A percentile compares a stretch with the other conserved stretches of the same genome.
Evolutionary conservation across 2,797 vertebrate species (phyloP).

Genomic region (Artibeus jamaicensis): DNA sequence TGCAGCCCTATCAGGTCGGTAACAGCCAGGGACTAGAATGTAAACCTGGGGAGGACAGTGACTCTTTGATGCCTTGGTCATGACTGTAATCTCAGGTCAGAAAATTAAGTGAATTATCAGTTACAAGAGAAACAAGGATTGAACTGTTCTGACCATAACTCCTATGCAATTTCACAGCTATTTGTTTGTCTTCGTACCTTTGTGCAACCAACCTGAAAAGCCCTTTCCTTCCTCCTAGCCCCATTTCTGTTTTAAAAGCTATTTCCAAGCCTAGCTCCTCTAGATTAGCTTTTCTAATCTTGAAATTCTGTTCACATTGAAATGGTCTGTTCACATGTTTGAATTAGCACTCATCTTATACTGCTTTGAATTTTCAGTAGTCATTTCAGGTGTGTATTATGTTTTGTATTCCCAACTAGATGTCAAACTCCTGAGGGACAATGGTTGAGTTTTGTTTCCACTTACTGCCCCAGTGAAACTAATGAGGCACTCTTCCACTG

Average conservation of each 20-base stretch:
- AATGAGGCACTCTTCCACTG: background rate
- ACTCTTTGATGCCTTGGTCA: background rate
- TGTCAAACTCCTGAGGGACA: background rate
- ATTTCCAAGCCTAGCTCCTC: constrained; percentile 1
- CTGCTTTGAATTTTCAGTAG: constrained; percentile 20
- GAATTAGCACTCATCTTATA: background rate
- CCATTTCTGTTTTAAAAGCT: background rate
- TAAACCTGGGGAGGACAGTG: background rate
- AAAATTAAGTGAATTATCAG: background rate
- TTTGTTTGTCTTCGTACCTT: background rate
- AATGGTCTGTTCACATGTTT: background rate
- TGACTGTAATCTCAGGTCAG: background rate
- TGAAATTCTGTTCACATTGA: background rate
- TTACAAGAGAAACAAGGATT: background rate
- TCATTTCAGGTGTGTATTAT: background rate
- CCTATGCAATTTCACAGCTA: background rate
- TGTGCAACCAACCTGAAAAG: background rate
- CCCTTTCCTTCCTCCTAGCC: background rate
- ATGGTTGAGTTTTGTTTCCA: background rate
- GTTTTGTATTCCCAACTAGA: background rate
- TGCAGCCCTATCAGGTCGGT: background rate
- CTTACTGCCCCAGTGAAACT: background rate
- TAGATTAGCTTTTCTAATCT: background rate
- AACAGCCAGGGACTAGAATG: background rate
- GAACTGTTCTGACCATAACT: background rate